Percentiles rank a stretch among this genome's conserved stretches.
Evolutionary conservation across 2,797 vertebrate species (phyloP).

Genomic region (Macrochelys suwanniensis): DNA sequence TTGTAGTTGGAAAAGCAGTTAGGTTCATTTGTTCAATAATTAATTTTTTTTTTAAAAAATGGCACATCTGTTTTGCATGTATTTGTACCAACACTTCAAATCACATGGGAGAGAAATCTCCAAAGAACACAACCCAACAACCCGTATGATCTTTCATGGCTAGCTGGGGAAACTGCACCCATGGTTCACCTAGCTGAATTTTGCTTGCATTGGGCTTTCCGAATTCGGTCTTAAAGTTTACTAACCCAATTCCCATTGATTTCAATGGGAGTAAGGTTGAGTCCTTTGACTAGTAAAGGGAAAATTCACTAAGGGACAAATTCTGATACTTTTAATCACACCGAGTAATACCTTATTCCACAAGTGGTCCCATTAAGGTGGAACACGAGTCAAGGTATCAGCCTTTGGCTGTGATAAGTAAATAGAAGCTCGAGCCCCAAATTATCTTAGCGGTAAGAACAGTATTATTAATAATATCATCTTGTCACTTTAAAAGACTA

Average conservation of each 20-base stretch:
- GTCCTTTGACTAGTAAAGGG: background rate
- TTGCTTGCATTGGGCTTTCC: background rate
- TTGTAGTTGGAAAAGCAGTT: background rate
- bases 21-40: background rate
- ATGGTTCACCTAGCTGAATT: background rate
- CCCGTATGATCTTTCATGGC: background rate
- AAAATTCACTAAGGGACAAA: background rate
- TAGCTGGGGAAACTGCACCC: background rate
- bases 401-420: background rate
- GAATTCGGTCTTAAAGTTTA: background rate
- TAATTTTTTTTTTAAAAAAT: background rate
- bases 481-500: conserved; percentile 13
- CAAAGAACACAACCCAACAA: background rate
- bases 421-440: background rate
- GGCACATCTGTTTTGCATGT: background rate
- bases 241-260: background rate
- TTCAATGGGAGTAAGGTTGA: background rate
- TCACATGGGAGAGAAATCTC: conserved; percentile 6
- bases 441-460: background rate
- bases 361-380: background rate
- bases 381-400: background rate
- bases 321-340: background rate
- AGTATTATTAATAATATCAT: background rate
- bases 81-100: conserved; percentile 5
- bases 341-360: background rate